Conservation (phyloP, 2,113 vertebrate species). For the Mus musculus region GRCm39 chrX:72986501-72987000, state of each 20-base stretch:
- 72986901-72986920: not conserved
- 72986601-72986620: slow-evolving; percentile 87
- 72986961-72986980: not conserved
- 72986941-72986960: not conserved
- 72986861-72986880: not conserved
- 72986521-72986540: slow-evolving; percentile 50
- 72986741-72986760: not conserved
- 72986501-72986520: slow-evolving; percentile 77
- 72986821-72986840: not conserved
- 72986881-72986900: not conserved
- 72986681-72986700: not conserved
- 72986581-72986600: slow-evolving; percentile 80
- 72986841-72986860: not conserved
- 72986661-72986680: not conserved
- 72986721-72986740: not conserved
- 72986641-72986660: not conserved
- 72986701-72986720: not conserved
- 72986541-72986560: slow-evolving; percentile 59
- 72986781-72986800: not conserved
- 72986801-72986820: not conserved
- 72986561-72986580: slow-evolving; percentile 70
- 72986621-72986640: slow-evolving; percentile 59
- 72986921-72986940: not conserved
- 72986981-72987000: not conserved
- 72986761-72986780: not conserved